A percentile compares a stretch with the other conserved stretches of the same genome.
Conservation (phyloP, 2,888 invertebrate genomes). For the Oegoconia quadripuncta region DNA sequence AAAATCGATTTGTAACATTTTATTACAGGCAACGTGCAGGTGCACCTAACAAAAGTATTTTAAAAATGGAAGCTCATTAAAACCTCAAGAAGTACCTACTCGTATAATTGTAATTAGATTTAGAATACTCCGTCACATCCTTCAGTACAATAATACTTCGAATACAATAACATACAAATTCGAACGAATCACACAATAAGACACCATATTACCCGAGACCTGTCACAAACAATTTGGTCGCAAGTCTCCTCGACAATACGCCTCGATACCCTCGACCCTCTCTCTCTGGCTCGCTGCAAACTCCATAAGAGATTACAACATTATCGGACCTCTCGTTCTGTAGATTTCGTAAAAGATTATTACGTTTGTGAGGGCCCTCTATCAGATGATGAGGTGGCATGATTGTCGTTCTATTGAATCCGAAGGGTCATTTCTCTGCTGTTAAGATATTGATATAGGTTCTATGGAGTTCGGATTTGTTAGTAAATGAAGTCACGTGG, state of each 20-base stretch:
- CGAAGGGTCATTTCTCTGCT: constrained; percentile 23
- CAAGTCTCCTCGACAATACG: constrained; percentile 4
- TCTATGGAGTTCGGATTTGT: constrained; percentile 14
- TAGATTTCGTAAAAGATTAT: constrained; percentile 22
- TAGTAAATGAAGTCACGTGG: neutral
- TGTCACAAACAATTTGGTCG: constrained; percentile 22
- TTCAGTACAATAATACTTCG: no score
- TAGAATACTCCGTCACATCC: no score
- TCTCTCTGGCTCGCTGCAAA: no score
- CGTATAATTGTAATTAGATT: no score
- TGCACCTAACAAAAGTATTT: no score
- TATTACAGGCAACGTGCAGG: no score
- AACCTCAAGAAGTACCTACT: no score
- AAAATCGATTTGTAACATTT: no score
- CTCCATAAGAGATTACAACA: no score
- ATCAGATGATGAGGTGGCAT: constrained; percentile 1
- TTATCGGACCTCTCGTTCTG: no score
- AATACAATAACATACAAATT: neutral
- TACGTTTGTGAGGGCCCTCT: neutral
- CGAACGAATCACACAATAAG: neutral
- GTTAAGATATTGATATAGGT: constrained; percentile 12
- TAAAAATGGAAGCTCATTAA: no score
- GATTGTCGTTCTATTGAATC: constrained; percentile 23
- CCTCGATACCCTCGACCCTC: neutral
- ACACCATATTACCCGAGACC: constrained; percentile 14